Conservation (phyloP, 2,888 invertebrate species). For the Trichogramma dendrolimi region DNA sequence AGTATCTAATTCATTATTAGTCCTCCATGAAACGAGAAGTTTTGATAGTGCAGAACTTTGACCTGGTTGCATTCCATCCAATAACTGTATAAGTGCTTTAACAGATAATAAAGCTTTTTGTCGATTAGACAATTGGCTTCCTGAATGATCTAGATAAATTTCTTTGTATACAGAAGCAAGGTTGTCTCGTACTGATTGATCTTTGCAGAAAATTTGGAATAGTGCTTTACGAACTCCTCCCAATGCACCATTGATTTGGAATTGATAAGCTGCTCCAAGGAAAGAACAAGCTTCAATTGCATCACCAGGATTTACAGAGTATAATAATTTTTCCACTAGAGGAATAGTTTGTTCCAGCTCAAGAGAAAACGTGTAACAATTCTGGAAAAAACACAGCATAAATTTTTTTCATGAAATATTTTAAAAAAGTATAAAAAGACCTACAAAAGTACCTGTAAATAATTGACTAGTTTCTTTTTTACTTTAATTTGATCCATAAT, state of each 20-base stretch:
- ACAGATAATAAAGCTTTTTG: slow-evolving; percentile 39
- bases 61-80: slow-evolving; percentile 41
- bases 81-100: slow-evolving; percentile 40
- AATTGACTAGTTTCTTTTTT: slow-evolving; percentile 65
- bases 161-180: slow-evolving; percentile 44
- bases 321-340: slow-evolving; percentile 69
- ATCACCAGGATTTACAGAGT: slow-evolving; percentile 71
- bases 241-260: slow-evolving; percentile 70
- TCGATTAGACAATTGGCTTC: slow-evolving; percentile 34
- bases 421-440: neutral
- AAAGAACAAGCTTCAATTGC: slow-evolving; percentile 86
- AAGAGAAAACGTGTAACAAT: slow-evolving; percentile 54
- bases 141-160: slow-evolving; percentile 37
- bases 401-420: neutral
- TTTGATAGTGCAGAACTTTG: slow-evolving; percentile 42
- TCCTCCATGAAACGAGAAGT: slow-evolving; percentile 41
- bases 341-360: slow-evolving; percentile 58
- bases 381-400: slow-evolving; percentile 43
- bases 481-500: slow-evolving; percentile 57
- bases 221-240: slow-evolving; percentile 54
- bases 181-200: slow-evolving; percentile 46
- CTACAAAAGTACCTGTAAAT: slow-evolving; percentile 58
- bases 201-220: slow-evolving; percentile 43
- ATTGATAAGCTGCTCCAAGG: slow-evolving; percentile 75
- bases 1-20: slow-evolving; percentile 36